Percentiles rank a stretch among this genome's conserved stretches.
Evolutionary conservation across 2,888 invertebrate genomes (phyloP).

Genomic region (Biston betularia): DNA sequence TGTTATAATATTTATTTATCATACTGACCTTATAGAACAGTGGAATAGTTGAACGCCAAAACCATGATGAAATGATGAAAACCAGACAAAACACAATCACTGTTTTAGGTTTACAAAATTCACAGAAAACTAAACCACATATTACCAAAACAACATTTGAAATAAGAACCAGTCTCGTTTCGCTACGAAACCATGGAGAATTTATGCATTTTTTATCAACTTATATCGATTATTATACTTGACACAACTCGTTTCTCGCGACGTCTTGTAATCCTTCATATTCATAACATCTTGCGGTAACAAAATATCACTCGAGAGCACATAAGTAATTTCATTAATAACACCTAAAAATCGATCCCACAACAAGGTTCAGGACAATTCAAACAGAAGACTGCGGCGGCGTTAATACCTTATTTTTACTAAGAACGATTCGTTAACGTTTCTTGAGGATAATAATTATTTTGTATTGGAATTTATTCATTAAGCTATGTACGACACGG

Average conservation of each 20-base stretch:
- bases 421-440: conserved; percentile 59
- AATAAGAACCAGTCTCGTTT: conserved; percentile 64
- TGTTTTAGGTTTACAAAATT: conserved; percentile 44
- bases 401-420: conserved; percentile 80
- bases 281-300: conserved; percentile 64
- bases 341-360: conserved; percentile 85
- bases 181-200: conserved; percentile 77
- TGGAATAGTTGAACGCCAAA: conserved; percentile 52
- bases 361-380: conserved; percentile 81
- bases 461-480: conserved; percentile 48
- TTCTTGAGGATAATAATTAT: conserved; percentile 44
- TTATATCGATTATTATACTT: conserved; percentile 72
- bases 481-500: conserved; percentile 46
- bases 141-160: conserved; percentile 59
- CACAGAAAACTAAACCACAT: conserved; percentile 44
- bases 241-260: conserved; percentile 54
- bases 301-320: conserved; percentile 78
- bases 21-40: conserved; percentile 68
- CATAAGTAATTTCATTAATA: conserved; percentile 84
- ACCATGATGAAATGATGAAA: conserved; percentile 56
- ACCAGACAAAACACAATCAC: conserved; percentile 53
- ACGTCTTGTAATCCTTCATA: conserved; percentile 51
- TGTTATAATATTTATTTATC: conserved; percentile 57
- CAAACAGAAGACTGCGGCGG: conserved; percentile 77
- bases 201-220: conserved; percentile 85